Percentiles rank a stretch among this genome's conserved stretches.
These are phyloP conservation scores for Dryoscopus gambensis DNA, from an alignment of 2,113 vertebrate genomes.

Conservation along the genomic window DNA sequence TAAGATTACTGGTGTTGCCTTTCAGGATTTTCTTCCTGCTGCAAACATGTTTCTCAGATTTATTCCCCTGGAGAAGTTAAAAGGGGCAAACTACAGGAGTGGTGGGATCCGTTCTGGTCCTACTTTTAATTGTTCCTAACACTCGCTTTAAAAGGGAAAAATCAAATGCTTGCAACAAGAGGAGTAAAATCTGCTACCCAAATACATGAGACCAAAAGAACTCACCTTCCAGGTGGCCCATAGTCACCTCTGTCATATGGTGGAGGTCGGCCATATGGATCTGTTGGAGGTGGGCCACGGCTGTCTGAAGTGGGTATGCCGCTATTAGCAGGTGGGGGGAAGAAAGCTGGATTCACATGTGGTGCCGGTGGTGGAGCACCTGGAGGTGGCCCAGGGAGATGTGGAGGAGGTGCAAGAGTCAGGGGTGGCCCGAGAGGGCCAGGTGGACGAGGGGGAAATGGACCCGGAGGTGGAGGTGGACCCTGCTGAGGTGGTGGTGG, in stretches of 20 bases:
- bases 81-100: not conserved
- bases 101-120: not conserved
- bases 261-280: slow-evolving; percentile 92
- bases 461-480: slow-evolving; percentile 90
- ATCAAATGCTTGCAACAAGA: not conserved
- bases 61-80: not conserved
- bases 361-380: slow-evolving; percentile 96
- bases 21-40: not conserved
- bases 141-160: not conserved
- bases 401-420: slow-evolving; percentile 93
- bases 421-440: slow-evolving; percentile 93
- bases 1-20: not conserved
- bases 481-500: slow-evolving; percentile 94
- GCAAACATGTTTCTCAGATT: not conserved
- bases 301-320: slow-evolving; percentile 91
- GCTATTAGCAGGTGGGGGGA: slow-evolving; percentile 93
- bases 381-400: slow-evolving; percentile 94
- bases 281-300: slow-evolving; percentile 90
- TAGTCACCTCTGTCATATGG: slow-evolving; percentile 96
- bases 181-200: not conserved
- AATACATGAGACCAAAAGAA: not conserved
- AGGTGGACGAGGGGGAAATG: slow-evolving; percentile 91
- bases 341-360: slow-evolving; percentile 98
- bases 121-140: not conserved
- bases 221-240: slow-evolving; percentile 93